Conservation (phyloP, 2,113 vertebrate species). For the Charadrius vociferus region DNA sequence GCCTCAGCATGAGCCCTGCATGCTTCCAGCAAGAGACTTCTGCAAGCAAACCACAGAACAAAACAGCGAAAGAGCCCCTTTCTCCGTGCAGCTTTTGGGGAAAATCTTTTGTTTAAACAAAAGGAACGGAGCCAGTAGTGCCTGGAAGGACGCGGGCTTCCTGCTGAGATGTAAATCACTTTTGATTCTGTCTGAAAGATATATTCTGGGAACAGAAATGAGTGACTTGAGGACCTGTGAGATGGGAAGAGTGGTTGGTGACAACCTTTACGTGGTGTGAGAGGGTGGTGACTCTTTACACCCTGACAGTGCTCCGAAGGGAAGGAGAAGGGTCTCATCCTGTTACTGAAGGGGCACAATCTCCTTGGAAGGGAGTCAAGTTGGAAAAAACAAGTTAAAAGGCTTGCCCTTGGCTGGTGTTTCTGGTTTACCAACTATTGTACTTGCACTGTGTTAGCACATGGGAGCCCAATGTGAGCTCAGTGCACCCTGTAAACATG, state of each 20-base stretch:
- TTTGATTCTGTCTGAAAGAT: background rate
- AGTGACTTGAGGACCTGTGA: background rate
- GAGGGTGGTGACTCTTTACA: background rate
- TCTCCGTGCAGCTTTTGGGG: constrained; percentile 14
- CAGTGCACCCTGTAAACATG: background rate
- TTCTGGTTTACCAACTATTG: background rate
- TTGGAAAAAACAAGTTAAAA: background rate
- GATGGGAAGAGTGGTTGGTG: background rate
- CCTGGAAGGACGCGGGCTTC: constrained; percentile 24
- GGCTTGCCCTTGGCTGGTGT: background rate
- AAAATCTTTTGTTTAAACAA: constrained; percentile 53
- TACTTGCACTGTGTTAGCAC: background rate
- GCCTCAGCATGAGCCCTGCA: background rate
- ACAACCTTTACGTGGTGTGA: background rate
- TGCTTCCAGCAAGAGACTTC: background rate
- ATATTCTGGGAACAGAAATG: background rate
- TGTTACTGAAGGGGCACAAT: background rate
- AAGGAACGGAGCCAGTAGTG: constrained; percentile 5
- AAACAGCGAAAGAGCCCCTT: background rate
- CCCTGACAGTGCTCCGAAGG: background rate
- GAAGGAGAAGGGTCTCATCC: background rate
- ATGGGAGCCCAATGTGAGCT: background rate
- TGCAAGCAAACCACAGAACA: background rate
- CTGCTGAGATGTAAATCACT: constrained; percentile 40
- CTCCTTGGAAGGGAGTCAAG: background rate